Conservation (phyloP, 1,140 invertebrate genomes). For the Eciton burchellii region DNA sequence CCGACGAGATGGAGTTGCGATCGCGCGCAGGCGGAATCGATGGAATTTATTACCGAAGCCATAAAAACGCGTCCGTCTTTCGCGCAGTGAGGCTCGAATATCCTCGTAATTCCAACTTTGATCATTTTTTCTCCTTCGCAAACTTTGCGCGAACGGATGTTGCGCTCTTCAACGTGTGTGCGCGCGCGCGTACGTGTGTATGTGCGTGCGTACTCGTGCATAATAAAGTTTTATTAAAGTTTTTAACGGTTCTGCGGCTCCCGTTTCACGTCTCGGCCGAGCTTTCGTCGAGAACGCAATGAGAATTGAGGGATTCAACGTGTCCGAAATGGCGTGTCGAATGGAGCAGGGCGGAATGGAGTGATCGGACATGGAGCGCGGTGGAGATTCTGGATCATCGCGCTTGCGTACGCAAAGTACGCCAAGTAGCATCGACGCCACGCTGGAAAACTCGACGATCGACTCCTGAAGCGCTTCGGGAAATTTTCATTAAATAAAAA, state of each 20-base stretch:
- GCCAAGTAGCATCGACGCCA: not conserved
- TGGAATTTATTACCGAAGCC: conserved; percentile 1
- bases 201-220: no score
- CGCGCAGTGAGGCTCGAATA: conserved; percentile 9
- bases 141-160: conserved; percentile 3
- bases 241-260: conserved; percentile 45
- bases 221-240: conserved; percentile 35
- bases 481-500: conserved; percentile 7
- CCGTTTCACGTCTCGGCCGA: conserved; percentile 19
- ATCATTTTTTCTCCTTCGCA: conserved; percentile 12
- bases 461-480: not conserved
- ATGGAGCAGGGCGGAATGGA: not conserved
- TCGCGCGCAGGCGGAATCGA: not conserved
- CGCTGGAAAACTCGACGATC: not conserved
- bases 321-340: conserved; percentile 37
- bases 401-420: not conserved
- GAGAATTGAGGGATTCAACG: not conserved
- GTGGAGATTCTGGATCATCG: not conserved
- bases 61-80: conserved; percentile 12
- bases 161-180: not conserved
- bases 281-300: conserved; percentile 20
- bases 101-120: conserved; percentile 33
- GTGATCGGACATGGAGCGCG: not conserved
- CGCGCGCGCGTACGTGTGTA: not conserved
- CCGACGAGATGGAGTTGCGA: not conserved